A percentile compares a stretch with the other conserved stretches of the same genome.
Evolutionary conservation across 2,113 vertebrate genomes (phyloP).

Genomic region (Stigmatopora nigra): DNA sequence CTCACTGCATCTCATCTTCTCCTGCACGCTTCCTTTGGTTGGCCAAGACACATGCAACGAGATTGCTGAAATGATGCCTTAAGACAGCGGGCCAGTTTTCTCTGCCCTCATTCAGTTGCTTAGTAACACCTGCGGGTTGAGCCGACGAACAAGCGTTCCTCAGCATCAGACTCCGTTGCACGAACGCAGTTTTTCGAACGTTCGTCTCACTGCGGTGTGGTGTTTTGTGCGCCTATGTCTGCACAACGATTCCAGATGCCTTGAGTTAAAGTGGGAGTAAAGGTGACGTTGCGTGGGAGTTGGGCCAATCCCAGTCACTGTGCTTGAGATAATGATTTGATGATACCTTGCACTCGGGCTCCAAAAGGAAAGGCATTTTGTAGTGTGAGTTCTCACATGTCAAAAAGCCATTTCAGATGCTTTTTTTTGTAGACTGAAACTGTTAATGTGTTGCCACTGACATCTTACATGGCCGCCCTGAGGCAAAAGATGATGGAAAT

Average conservation of each 20-base stretch:
- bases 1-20: conserved; percentile 9
- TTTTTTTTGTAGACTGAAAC: too few relatives aligned
- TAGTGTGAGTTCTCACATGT: conserved; percentile 28
- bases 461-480: too few relatives aligned
- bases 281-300: conserved; percentile 60
- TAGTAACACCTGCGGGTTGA: conserved; percentile 73
- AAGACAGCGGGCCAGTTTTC: conserved; percentile 63
- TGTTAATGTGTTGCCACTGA: too few relatives aligned
- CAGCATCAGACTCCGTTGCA: conserved; percentile 33
- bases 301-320: conserved; percentile 46
- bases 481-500: too few relatives aligned
- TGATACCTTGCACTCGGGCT: conserved; percentile 56
- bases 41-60: conserved; percentile 46
- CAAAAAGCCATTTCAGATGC: too few relatives aligned
- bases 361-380: conserved; percentile 43
- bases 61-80: conserved; percentile 55
- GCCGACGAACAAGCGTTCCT: conserved; percentile 53
- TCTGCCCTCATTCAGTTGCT: conserved; percentile 69
- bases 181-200: neutral
- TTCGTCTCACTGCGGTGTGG: conserved; percentile 7
- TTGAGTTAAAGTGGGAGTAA: conserved; percentile 46
- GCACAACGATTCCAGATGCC: conserved; percentile 28
- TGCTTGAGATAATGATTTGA: conserved; percentile 57
- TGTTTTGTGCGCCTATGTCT: conserved; percentile 37
- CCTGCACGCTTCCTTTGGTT: conserved; percentile 19